Base-by-base conservation (phyloP, 2,113 vertebrate species). In the Trogon surrucura region DNA sequence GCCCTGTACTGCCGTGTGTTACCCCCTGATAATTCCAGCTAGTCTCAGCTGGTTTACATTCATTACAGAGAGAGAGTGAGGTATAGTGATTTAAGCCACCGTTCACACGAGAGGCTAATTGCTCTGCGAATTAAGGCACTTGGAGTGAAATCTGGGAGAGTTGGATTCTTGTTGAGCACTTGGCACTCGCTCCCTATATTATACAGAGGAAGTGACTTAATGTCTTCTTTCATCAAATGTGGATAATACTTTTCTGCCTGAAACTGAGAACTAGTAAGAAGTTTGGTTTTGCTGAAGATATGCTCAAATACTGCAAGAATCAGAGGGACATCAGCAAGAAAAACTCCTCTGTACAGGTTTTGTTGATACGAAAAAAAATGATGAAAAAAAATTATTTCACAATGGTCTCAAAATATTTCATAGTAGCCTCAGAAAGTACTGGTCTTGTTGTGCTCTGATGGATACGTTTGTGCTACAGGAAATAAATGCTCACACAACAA, bases 101-200 rank as follows among this genome's bases (percentile, higher is more conserved):
- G 16, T 15, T 15, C 16, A n/a, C 22, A 57, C 26, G 47, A 67
- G 38, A 87, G 6, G 17, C 30, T 71, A 50, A 71, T 34, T 70
- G 14, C 30, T 64, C 17, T 65, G n/a, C 16, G 65, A 90, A 65
- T 80, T 58, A 77, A 18, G 13, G 16, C 30, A n/a, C 26, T 41
- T 79, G 26, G 57, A 81, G 17, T 47, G 7, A 5, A 81, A 53
- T 64, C 45, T 79, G 30, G 77, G 23, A 41, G 18, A 57, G 10
- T 4, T 25, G 25, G 32, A 23, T 58, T 15, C 5, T 75, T 89
- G 66, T 32, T 4, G 0, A 82, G 41, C 11, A 14, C 36, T 83
- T 80, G 29, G 16, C 0, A 0, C 50, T 88, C 60, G 26, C 7
- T 85, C 30, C 16, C 10, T n/a, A 4, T 51, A 38, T 71, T 26